Evolutionary conservation across 2,113 vertebrate species (phyloP).

Genomic region (Oreocharis arfaki): DNA sequence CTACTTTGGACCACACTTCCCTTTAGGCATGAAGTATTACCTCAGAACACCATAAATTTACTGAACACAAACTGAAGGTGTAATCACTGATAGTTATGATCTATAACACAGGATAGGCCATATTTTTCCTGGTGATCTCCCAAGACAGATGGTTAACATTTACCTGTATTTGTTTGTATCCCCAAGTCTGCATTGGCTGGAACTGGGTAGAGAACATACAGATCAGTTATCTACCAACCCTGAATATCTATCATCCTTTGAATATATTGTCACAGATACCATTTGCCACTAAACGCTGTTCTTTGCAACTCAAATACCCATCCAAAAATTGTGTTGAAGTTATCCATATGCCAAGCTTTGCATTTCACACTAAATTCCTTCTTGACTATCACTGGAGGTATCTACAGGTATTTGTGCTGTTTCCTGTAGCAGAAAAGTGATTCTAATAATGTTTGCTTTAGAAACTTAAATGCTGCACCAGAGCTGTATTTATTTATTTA

Average conservation of each 20-base stretch:
- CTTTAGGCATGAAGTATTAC: not conserved
- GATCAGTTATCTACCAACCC: not conserved
- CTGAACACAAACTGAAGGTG: not conserved
- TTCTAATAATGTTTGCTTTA: not conserved
- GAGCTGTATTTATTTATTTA: not conserved
- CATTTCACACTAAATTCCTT: not conserved
- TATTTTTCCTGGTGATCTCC: not conserved
- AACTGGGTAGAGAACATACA: not conserved
- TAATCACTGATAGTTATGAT: not conserved
- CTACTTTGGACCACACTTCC: rapidly evolving
- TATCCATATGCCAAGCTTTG: not conserved
- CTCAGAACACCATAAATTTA: not conserved
- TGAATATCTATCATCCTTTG: not conserved
- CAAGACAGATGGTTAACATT: not conserved
- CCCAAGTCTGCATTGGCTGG: not conserved
- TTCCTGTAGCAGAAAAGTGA: not conserved
- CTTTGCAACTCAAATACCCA: not conserved
- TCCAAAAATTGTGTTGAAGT: not conserved
- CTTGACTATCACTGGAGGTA: not conserved
- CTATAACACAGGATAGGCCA: not conserved
- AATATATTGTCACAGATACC: not conserved
- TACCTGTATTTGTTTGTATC: not conserved
- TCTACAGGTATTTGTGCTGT: not conserved
- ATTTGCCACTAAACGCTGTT: not conserved
- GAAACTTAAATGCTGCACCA: not conserved